phyloP scores from a whole-genome alignment of 2,888 invertebrate genomes.

The Micoletzkya japonica region DNA sequence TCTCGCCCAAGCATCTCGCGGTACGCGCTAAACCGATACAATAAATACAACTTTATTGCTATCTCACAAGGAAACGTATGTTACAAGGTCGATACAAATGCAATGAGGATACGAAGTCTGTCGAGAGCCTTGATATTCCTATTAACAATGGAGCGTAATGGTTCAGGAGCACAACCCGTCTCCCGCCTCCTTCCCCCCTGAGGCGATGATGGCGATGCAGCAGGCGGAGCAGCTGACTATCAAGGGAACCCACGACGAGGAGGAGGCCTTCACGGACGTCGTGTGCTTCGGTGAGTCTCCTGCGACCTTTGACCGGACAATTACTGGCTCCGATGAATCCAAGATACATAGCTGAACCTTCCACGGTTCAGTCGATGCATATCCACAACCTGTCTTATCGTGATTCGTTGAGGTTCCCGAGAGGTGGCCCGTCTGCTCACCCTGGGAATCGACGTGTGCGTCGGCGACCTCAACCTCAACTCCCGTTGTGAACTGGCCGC shows the following conservation, averaged over 20 bases:
- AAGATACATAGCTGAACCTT: too few species aligned
- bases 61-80: not conserved
- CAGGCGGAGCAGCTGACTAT: slow-evolving; percentile 62
- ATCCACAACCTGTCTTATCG: too few species aligned
- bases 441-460: slow-evolving; percentile 71
- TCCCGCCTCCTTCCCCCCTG: slow-evolving; percentile 54
- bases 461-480: slow-evolving; percentile 70
- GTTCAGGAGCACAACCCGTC: slow-evolving; percentile 46
- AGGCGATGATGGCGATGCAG: slow-evolving; percentile 66
- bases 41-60: not conserved
- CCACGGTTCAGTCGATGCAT: too few species aligned
- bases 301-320: too few species aligned
- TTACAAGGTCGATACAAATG: not conserved
- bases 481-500: slow-evolving; percentile 65
- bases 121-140: not conserved
- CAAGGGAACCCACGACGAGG: slow-evolving; percentile 67
- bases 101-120: not conserved
- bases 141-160: not conserved
- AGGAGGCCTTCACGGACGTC: slow-evolving; percentile 71
- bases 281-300: slow-evolving; percentile 69
- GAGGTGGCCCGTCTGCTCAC: slow-evolving; percentile 67
- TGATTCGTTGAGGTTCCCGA: slow-evolving; percentile 54
- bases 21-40: too few species aligned
- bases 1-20: slow-evolving; percentile 69
- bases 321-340: too few species aligned